These are phyloP conservation scores for Leuciscus idus DNA, from an alignment of 2,113 vertebrate genomes.

Conservation along the genomic window DNA sequence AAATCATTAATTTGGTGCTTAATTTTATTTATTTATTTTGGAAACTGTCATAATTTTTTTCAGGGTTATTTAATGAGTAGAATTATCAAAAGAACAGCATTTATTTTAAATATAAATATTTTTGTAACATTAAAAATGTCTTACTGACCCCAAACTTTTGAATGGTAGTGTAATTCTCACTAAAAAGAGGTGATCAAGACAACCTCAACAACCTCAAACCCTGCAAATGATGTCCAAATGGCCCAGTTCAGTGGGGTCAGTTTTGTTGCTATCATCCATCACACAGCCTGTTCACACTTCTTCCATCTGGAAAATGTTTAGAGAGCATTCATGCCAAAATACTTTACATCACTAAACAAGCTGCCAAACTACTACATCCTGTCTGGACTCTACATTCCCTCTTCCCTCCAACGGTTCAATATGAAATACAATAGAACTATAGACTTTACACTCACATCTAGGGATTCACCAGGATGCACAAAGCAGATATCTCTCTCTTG, in stretches of 20 bases:
- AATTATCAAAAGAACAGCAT: too few species aligned
- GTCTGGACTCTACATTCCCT: not conserved
- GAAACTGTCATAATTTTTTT: not conserved
- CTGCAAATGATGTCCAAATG: not conserved
- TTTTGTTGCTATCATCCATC: constrained; percentile 1
- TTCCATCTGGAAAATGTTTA: constrained; percentile 35
- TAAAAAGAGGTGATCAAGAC: not conserved
- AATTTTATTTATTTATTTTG: not conserved
- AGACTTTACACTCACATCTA: not conserved
- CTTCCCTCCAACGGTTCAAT: not conserved
- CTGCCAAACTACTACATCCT: constrained; percentile 19
- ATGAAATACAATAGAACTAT: not conserved
- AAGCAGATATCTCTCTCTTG: not conserved
- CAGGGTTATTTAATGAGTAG: not conserved
- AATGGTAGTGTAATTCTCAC: not conserved
- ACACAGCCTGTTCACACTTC: constrained; percentile 22
- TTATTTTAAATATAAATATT: not conserved
- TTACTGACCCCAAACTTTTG: not conserved
- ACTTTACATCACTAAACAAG: constrained; percentile 15
- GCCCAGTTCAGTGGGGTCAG: not conserved
- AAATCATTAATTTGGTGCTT: too few species aligned
- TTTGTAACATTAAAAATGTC: not conserved
- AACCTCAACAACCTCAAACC: not conserved
- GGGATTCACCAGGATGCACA: too few species aligned
- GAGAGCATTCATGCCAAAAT: not conserved